Conservation (phyloP, 2,113 vertebrate species). For the Podarcis raffonei region DNA sequence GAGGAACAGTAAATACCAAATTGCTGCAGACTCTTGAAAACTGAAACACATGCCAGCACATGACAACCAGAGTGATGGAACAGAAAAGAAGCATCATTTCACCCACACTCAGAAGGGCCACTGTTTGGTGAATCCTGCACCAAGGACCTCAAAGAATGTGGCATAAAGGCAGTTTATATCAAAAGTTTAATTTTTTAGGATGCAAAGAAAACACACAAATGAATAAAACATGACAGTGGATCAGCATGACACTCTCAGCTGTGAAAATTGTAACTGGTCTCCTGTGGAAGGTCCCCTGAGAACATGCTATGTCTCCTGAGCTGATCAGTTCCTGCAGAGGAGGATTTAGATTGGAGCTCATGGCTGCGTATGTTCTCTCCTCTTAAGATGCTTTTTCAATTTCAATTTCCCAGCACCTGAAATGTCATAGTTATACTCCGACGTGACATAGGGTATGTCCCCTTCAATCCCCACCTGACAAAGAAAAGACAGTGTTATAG, state of each 20-base stretch:
- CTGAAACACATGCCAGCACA: not conserved
- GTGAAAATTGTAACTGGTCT: accelerated
- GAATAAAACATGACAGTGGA: accelerated
- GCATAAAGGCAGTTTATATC: not conserved
- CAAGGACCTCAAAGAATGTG: not conserved
- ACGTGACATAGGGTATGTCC: constrained; percentile 87
- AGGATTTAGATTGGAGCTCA: not conserved
- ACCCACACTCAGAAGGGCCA: not conserved
- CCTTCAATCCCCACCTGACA: constrained; percentile 81
- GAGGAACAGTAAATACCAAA: not conserved
- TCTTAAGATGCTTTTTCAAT: constrained; percentile 73
- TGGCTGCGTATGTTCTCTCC: not conserved
- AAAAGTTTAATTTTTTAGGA: constrained; percentile 59
- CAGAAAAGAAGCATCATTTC: not conserved
- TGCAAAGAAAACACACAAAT: constrained; percentile 21
- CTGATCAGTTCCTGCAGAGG: accelerated
- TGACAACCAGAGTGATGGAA: not conserved
- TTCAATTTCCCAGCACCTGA: constrained; percentile 86
- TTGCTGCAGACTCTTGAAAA: not conserved
- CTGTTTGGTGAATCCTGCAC: not conserved
- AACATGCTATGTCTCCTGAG: accelerated
- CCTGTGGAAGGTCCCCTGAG: not conserved
- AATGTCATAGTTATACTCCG: constrained; percentile 87
- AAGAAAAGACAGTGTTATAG: accelerated
- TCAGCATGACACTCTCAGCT: accelerated